Evolutionary conservation across 2,113 vertebrate species (phyloP), one percentile per base, ranked within the genome.

Genomic region (Bubo bubo): DNA sequence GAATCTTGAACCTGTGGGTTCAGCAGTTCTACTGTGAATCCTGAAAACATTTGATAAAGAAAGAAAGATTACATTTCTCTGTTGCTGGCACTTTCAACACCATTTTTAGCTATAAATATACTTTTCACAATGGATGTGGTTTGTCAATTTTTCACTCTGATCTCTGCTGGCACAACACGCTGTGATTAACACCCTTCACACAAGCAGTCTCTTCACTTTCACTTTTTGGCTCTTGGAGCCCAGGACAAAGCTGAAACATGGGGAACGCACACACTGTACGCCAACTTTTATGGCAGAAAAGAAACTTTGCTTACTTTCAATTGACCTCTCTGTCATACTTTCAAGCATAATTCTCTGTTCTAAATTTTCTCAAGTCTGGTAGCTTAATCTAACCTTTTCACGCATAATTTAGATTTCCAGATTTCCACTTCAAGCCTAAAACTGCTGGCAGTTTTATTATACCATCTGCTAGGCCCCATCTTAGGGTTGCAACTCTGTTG

Each of bases 401-500:
- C 47, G 64, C 3, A 0, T 39, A 66, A 91, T 79, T 90, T 50
- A 90, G 21, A 85, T 64, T 79, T 94, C 71, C 62, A 82, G 17
- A 95, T 82, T 90, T 90, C 66, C 64, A 60, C 49, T 91, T 87
- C 13, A 45, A 89, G 73, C 66, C 52, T 66, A 37, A 41, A 93
- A 93, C 76, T 93, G 68, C 73, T 89, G 83, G 89, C 58, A 90
- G 49, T 71, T 95, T 60, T 70, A 47, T 85, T 86, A 80, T 3
- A 85, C 86, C 89, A 95, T 85, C 91, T 95, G 80, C 53, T 85
- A 94, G n/a, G 53, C 79, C 62, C n/a, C 28, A 23, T 62, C 76
- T 71, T 34, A 49, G 28, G 50, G 77, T 28, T 91, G n/a, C 32
- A 93, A 62, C 49, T 67, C 68, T 39, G 28, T 15, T 8, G 49